A percentile compares a stretch with the other conserved stretches of the same genome.
phyloP scores from a whole-genome alignment of 2,113 vertebrate genomes.

The Rhabdornis inornatus region DNA sequence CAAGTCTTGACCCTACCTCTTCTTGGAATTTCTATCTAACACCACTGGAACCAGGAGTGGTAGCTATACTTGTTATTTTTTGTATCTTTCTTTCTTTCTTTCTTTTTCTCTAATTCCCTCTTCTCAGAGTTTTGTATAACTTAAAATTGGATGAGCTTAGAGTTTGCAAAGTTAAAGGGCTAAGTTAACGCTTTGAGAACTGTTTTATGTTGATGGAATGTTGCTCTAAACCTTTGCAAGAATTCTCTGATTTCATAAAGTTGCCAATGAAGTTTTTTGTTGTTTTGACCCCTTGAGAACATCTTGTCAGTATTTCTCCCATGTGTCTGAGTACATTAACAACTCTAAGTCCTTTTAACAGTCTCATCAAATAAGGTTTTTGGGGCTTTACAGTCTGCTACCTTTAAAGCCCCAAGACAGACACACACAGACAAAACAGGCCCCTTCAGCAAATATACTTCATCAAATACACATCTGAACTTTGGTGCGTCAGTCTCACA shows the following conservation, averaged over 20 bases:
- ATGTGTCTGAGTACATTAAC: accelerated
- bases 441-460: neutral
- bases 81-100: neutral
- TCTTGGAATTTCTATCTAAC: neutral
- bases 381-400: neutral
- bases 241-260: neutral
- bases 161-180: neutral
- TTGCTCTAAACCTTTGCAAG: neutral
- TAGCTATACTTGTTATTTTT: neutral
- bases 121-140: neutral
- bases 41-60: neutral
- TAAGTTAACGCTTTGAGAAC: neutral
- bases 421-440: neutral
- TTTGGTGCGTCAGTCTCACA: neutral
- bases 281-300: neutral
- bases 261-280: neutral
- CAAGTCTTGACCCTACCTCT: neutral
- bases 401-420: neutral
- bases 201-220: neutral
- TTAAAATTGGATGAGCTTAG: neutral
- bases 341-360: neutral
- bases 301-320: neutral
- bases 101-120: neutral
- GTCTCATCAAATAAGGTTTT: neutral
- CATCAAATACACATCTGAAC: neutral